Evolutionary conservation across 2,888 invertebrate species (phyloP).

Genomic region (Pseudolycoriella hygida): DNA sequence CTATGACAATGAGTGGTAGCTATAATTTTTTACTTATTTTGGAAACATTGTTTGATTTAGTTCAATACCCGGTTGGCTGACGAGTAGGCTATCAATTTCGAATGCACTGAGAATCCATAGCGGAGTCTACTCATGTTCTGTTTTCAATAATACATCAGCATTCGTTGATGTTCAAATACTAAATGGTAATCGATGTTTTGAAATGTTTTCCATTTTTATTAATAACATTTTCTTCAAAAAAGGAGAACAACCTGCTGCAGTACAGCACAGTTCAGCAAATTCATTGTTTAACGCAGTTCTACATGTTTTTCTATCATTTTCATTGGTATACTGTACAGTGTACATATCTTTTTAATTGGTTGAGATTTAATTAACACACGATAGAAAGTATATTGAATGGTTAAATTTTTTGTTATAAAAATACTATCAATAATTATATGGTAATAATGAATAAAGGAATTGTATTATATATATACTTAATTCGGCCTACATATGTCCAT

Average conservation of each 20-base stretch:
- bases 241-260: constrained; percentile 25
- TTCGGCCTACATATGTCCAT: too few species aligned
- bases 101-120: constrained; percentile 46
- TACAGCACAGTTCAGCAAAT: constrained; percentile 19
- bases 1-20: not conserved
- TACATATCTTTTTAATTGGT: too few species aligned
- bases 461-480: too few species aligned
- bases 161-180: constrained; percentile 48
- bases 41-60: constrained; percentile 21
- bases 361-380: too few species aligned
- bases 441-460: too few species aligned
- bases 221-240: too few species aligned
- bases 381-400: too few species aligned
- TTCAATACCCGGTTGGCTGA: constrained; percentile 22
- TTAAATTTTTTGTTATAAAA: too few species aligned
- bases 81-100: constrained; percentile 24
- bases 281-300: too few species aligned
- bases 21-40: not conserved
- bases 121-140: constrained; percentile 44
- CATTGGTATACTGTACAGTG: too few species aligned
- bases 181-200: constrained; percentile 36
- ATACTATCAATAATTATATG: too few species aligned
- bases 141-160: constrained; percentile 43
- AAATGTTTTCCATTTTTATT: not conserved
- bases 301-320: too few species aligned